Evolutionary conservation across 2,797 vertebrate genomes (phyloP).

Genomic region (Pipistrellus kuhlii): DNA sequence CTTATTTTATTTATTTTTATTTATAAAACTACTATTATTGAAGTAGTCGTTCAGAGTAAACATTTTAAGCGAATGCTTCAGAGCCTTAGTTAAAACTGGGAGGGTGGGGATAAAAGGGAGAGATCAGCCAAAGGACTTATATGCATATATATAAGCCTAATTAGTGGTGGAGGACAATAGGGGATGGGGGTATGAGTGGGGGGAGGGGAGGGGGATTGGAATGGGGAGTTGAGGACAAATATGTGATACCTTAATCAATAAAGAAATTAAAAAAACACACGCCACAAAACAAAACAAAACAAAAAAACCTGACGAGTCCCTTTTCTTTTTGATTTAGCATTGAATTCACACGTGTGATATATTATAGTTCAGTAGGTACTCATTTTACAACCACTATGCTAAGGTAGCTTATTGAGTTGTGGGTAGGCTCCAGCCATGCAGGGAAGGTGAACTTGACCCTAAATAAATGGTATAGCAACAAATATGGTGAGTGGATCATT

Average conservation of each 20-base stretch:
- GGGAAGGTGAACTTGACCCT: neutral
- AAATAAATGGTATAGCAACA: neutral
- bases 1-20: conserved; percentile 29
- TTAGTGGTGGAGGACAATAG: too few relatives aligned
- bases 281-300: too few relatives aligned
- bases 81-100: conserved; percentile 25
- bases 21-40: neutral
- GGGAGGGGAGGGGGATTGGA: too few relatives aligned
- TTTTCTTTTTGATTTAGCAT: neutral
- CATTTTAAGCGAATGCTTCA: neutral
- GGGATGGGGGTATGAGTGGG: too few relatives aligned
- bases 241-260: too few relatives aligned
- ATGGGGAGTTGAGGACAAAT: too few relatives aligned
- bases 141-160: too few relatives aligned
- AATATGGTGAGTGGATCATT: neutral
- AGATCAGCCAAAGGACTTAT: too few relatives aligned
- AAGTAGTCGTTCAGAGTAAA: neutral
- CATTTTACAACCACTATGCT: neutral
- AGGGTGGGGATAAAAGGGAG: too few relatives aligned
- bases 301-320: neutral
- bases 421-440: neutral
- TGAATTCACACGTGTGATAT: conserved; percentile 29
- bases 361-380: conserved; percentile 9
- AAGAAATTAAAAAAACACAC: too few relatives aligned
- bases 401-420: neutral